Conservation (phyloP, 2,113 vertebrate genomes). For the Megaceryle torquata region DNA sequence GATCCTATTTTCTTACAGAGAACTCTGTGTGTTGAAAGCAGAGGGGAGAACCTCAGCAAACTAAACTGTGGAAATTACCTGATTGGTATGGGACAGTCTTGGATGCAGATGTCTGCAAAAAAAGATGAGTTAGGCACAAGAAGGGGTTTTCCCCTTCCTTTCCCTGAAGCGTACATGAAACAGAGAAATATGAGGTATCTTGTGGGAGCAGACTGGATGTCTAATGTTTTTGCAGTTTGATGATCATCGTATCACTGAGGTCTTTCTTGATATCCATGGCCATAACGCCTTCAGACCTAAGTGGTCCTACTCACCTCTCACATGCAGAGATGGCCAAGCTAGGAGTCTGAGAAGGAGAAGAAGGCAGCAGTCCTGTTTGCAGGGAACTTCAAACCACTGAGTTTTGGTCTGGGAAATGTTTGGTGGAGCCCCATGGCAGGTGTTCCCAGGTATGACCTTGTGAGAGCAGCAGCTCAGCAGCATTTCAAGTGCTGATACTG, state of each 20-base stretch:
- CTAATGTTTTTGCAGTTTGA: not conserved
- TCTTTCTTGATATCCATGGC: not conserved
- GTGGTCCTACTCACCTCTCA: not conserved
- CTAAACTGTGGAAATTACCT: not conserved
- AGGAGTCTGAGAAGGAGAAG: not conserved
- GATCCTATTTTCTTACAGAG: not conserved
- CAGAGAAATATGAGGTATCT: not conserved
- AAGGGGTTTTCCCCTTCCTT: not conserved
- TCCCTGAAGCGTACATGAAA: not conserved
- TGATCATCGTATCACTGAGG: not conserved
- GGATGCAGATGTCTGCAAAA: not conserved
- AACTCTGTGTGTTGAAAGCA: not conserved
- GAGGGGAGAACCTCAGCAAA: not conserved
- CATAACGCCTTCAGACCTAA: not conserved
- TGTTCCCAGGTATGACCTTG: not conserved
- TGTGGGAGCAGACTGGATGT: not conserved
- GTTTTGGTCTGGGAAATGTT: rapidly evolving
- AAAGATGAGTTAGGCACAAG: not conserved
- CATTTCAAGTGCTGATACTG: not conserved
- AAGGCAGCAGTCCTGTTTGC: not conserved
- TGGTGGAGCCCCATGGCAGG: not conserved
- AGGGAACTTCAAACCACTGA: not conserved
- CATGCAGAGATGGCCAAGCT: not conserved
- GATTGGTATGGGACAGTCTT: not conserved
- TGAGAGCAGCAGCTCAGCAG: not conserved